Conservation (phyloP, 1,140 invertebrate species). For the Acromyrmex echinatior region DNA sequence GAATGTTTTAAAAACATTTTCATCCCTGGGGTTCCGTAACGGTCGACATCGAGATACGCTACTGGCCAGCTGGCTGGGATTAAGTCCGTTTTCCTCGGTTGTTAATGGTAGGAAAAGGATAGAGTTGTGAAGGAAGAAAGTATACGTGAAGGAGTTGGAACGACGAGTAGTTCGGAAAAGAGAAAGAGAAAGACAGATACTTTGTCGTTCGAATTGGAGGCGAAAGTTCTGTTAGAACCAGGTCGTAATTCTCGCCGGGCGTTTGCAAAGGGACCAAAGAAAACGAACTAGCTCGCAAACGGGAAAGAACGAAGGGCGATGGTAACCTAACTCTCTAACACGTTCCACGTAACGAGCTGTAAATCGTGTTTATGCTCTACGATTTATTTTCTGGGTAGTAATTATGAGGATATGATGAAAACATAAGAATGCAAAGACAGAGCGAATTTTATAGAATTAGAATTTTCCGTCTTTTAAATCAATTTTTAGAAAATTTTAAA, state of each 20-base stretch:
- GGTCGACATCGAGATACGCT: constrained; percentile 49
- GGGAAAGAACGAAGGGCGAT: constrained; percentile 54
- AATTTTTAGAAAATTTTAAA: background rate
- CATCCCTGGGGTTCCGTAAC: constrained; percentile 23
- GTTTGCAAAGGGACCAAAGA: constrained; percentile 65
- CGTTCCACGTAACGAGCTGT: constrained; percentile 56
- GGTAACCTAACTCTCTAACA: constrained; percentile 59
- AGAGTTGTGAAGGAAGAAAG: constrained; percentile 15
- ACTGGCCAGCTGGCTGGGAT: constrained; percentile 57
- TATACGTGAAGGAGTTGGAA: constrained; percentile 34
- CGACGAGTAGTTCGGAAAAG: constrained; percentile 18
- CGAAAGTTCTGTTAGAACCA: constrained; percentile 71
- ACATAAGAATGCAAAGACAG: background rate
- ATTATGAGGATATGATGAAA: constrained; percentile 33
- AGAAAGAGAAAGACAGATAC: constrained; percentile 56
- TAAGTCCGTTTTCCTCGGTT: constrained; percentile 65
- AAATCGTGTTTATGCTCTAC: constrained; percentile 58
- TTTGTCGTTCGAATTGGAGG: constrained; percentile 71
- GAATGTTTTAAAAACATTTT: constrained; percentile 63
- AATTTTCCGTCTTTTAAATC: background rate
- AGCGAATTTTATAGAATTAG: background rate
- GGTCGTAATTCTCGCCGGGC: constrained; percentile 71
- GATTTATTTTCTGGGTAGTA: constrained; percentile 37
- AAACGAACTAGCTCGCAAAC: constrained; percentile 55
- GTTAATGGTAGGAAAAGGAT: constrained; percentile 48